Base-by-base conservation (phyloP, 2,797 vertebrate species). In the Fundulus diaphanus region DNA sequence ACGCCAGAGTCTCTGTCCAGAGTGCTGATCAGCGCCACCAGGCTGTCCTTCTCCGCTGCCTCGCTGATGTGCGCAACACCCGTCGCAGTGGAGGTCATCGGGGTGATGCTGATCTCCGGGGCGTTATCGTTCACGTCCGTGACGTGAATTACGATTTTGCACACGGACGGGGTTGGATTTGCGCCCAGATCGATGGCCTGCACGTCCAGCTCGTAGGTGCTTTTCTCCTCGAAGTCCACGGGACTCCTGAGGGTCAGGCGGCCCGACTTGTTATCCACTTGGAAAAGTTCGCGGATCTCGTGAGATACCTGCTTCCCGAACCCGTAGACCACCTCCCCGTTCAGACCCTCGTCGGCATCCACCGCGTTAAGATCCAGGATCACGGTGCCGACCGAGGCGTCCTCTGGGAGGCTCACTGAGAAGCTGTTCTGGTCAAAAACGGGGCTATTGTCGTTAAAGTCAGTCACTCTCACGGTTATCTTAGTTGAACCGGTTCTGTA, bases 401-500 rank as follows among this genome's bases (percentile, higher is more conserved):
- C 98, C 91, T 99, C 98, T 0, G 95, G 96, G 85, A 99, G 80
- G 83, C 96, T 97, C 70, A 99, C 96, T 0, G 95, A 95, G 73
- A 96, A 95, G 0, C 95, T 94, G 42, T 92, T 95, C 83, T 95
- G 96, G 33, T 98, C 95, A 56, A 99, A 99, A 79, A 96, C 91
- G 0, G 97, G 97, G 67, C 96, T 97, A 85, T 99, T 98, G 93
- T 99, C 98, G 0, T 99, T 99, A 78, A 96, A 97, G 20, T 99
- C 98, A 1, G 97, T 95, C 75, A 99, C 98, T 0, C 95, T 95
- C 15, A 99, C 93, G 0, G 94, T 96, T 76, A 99, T 95, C 0
- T 96, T 96, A 12, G 96, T 96, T 0, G 96, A 96, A 54, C 97
- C 96, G 0, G 96, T 96, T 77, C 95, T 95, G 0, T 91, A 82